A percentile compares a stretch with the other conserved stretches of the same genome.
These are phyloP conservation scores for Pogonomyrmex barbatus DNA, from an alignment of 1,140 invertebrate genomes.

Conservation along the genomic window DNA sequence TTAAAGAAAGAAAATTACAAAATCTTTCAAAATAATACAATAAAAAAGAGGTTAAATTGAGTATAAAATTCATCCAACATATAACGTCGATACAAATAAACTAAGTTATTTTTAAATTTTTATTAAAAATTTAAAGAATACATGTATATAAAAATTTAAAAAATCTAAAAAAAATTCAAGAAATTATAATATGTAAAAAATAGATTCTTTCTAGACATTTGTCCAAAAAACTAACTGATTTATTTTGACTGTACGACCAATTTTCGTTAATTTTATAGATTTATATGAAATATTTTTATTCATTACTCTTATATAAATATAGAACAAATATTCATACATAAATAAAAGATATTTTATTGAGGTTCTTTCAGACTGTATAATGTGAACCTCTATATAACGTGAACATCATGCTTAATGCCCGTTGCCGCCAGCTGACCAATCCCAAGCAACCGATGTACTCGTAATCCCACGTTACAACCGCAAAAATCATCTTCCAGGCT, in stretches of 20 bases:
- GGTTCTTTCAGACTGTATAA: neutral
- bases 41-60: too few relatives aligned
- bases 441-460: neutral
- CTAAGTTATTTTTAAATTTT: neutral
- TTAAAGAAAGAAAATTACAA: neutral
- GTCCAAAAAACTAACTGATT: neutral
- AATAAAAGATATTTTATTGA: neutral
- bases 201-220: neutral
- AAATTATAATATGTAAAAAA: neutral
- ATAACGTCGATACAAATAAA: neutral
- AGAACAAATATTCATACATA: neutral
- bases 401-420: neutral
- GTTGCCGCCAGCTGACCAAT: neutral
- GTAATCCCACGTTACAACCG: neutral
- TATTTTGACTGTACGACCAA: neutral
- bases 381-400: neutral
- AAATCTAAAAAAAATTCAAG: neutral
- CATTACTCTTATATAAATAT: neutral
- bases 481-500: neutral
- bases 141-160: neutral
- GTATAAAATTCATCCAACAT: neutral
- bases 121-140: neutral
- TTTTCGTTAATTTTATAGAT: conserved; percentile 20
- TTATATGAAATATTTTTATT: neutral
- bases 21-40: neutral